Evolutionary conservation across 2,888 invertebrate genomes (phyloP), one percentile per base, ranked within the genome.

Genomic region (Platycnemis pennipes): DNA sequence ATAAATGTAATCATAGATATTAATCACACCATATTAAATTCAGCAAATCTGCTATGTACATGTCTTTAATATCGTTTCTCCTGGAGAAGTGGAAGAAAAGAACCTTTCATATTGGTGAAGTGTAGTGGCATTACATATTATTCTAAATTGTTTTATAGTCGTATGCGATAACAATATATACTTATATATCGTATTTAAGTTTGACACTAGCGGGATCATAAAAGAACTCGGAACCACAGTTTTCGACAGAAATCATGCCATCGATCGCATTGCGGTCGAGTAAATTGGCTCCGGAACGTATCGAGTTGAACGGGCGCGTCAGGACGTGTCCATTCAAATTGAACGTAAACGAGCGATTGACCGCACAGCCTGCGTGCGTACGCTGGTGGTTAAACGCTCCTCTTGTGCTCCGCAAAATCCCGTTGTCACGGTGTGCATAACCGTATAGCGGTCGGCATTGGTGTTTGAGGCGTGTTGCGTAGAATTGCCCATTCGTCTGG

Each of bases 241-340:
- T 37, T 77, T 37, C 16, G 5, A 77, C 77, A 11, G 77, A 26
- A 37, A 77, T 77, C 11, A 77, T 77, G 37, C 77, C 31, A 77
- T 37, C 77, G 37, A 77, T 77, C 37, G 77, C 77, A 37, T 11
- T 77, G 37, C n/a, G 77, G 77, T 77, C 37, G 77, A 77, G 77
- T 37, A 77, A 77, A 77, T 77, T 77, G 77, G 77, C 77, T 77
- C 77, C 77, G 77, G 77, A 77, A 77, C 77, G 77, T 77, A 77
- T 77, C 77, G 77, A 77, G 16, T 77, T 77, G 77, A 77, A 77
- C 77, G 77, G 37, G 77, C 77, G 31, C 77, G 31, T 77, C 77
- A 37, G 77, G 77, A 77, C 37, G 77, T 77, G 77, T 77, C 77
- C 77, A 77, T 77, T 77, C 77, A 77, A 77, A 77, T 77, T 77